phyloP scores from a whole-genome alignment of 1,140 invertebrate species.

The Cydia amplana region DNA sequence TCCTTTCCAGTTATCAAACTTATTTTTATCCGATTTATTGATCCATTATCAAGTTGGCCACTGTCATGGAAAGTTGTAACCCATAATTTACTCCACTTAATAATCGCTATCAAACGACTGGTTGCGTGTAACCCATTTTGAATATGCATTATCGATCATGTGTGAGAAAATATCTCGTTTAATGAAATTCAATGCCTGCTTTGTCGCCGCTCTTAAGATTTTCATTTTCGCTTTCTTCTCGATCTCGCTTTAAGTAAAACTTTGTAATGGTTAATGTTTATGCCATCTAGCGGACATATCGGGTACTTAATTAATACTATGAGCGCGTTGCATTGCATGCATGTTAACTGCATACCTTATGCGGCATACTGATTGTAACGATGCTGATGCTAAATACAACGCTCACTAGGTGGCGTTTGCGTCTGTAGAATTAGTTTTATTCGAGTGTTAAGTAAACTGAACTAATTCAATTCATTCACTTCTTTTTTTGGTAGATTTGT shows the following conservation, averaged over 20 bases:
- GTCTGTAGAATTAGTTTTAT: background rate
- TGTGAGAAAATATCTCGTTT: constrained; percentile 19
- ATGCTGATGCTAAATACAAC: background rate
- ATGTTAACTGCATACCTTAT: background rate
- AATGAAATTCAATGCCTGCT: constrained; percentile 14
- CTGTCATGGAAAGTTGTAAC: background rate
- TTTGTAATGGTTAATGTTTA: background rate
- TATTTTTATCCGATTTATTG: background rate
- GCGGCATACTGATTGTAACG: background rate
- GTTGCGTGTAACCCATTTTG: background rate
- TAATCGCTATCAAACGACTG: background rate
- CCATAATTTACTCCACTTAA: background rate
- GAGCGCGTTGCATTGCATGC: background rate
- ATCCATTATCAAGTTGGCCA: background rate
- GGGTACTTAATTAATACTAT: background rate
- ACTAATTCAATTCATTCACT: background rate
- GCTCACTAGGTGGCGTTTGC: constrained; percentile 14
- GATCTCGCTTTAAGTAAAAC: constrained; percentile 12
- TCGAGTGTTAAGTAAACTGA: background rate
- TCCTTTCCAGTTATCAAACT: background rate
- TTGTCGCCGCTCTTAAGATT: background rate
- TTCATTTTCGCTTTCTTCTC: constrained; percentile 28
- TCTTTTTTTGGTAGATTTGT: no score
- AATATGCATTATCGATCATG: constrained; percentile 12
- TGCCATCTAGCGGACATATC: constrained; percentile 23